A percentile compares a stretch with the other conserved stretches of the same genome.
These are phyloP conservation scores for Bombylius major DNA, from an alignment of 2,888 invertebrate species.

Conservation along the genomic window DNA sequence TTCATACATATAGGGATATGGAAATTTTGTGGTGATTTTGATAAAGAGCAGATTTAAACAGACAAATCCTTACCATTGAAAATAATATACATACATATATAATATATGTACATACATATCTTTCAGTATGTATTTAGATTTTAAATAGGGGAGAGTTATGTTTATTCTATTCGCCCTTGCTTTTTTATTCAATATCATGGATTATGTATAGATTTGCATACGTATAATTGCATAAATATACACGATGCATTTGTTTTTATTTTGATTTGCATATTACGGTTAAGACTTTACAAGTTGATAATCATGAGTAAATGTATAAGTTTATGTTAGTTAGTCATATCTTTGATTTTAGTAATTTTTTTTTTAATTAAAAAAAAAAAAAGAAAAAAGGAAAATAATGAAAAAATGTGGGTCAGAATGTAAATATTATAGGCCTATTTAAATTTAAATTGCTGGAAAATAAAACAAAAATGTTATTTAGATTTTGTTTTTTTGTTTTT, in stretches of 20 bases:
- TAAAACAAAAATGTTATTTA: no score
- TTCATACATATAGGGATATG: no score
- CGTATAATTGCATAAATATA: no score
- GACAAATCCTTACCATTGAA: no score
- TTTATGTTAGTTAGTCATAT: background rate
- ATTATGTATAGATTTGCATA: no score
- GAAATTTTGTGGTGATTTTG: no score
- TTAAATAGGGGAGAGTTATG: background rate
- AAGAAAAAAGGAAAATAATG: background rate
- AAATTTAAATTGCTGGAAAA: no score
- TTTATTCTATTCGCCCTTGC: background rate
- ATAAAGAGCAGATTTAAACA: no score
- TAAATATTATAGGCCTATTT: no score
- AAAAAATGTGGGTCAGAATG: background rate
- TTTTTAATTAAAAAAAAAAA: background rate
- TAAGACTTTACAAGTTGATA: background rate
- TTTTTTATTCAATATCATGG: background rate
- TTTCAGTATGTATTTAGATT: background rate
- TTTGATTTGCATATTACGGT: background rate
- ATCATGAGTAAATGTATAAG: background rate
- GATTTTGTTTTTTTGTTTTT: no score
- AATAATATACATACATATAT: background rate
- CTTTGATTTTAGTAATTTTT: background rate
- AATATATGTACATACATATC: background rate
- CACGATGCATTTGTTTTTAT: background rate